Base-by-base conservation (phyloP, 2,888 invertebrate species). In the Allacma fusca region DNA sequence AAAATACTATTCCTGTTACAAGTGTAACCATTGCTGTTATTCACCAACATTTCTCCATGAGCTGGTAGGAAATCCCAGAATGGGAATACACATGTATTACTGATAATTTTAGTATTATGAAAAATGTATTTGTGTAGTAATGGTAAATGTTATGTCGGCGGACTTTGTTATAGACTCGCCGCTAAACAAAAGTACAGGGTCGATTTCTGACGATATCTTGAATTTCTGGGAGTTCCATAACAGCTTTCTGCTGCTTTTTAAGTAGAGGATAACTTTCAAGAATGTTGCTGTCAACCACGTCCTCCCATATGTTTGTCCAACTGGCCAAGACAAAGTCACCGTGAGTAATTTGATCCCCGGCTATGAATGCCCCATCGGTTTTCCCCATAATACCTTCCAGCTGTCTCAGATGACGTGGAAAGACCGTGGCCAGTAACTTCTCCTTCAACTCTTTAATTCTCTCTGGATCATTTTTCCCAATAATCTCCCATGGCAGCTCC, bases 261-360 rank as follows among this genome's bases (percentile, higher is more conserved):
- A 73, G 28, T 19, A 19, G n/a, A 4, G 73, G 73, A 26, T 28
- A 73, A 21, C 62, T n/a, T 16, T 73, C 73, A 7, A 73, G 50
- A 2, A 24, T 23, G 1, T 40, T 13, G 2, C 19, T 29, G 29
- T 50, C 23, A 7, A 73, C 24, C 12, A 73, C 1, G 2, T 50
- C 62, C 7, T 28, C 62, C 57, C 44, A 50, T 9, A 73, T 73
- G n/a, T 73, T 24, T n/a, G 29, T 2, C 73, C 73, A 73, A 29
- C n/a, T 62, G 26, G 26, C 28, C 5, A 73, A 24, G 73, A 73
- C 62, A 21, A 73, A 73, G 28, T 73, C 73, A 21, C 73, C 73
- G 40, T 26, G 21, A 7, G 73, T 73, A 21, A 62, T 29, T 28
- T 73, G 40, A 16, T 28, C 29, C n/a, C 73, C 73, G 13, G 73